Evolutionary conservation across 1,140 invertebrate species (phyloP).

Genomic region (Drosophila busckii): DNA sequence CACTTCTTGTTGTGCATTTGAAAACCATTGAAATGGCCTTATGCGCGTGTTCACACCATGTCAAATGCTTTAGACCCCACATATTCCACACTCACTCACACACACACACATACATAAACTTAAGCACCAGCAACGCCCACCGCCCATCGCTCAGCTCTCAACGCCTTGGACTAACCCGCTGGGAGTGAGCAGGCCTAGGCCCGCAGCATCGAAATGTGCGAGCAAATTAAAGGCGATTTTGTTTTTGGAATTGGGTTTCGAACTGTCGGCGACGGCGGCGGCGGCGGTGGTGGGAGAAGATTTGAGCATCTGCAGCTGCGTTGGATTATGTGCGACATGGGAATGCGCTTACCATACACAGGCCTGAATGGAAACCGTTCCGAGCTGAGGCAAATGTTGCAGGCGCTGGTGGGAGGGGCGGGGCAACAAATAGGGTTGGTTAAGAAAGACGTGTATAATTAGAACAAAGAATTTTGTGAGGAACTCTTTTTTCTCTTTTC

Average conservation of each 20-base stretch:
- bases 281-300: no score
- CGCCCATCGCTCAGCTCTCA: not conserved
- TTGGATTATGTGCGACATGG: constrained; percentile 41
- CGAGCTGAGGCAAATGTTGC: no score
- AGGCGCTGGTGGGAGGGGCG: no score
- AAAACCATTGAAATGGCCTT: constrained; percentile 54
- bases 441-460: no score
- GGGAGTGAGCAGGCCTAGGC: no score
- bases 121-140: not conserved
- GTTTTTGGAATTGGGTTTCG: constrained; percentile 34
- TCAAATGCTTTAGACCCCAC: constrained; percentile 55
- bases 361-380: constrained; percentile 9
- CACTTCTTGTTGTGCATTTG: constrained; percentile 34
- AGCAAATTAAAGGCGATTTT: constrained; percentile 56
- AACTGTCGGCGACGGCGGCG: no score
- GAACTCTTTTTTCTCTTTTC: no score
- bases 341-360: constrained; percentile 28
- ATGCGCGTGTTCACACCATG: constrained; percentile 72
- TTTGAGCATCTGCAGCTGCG: constrained; percentile 33
- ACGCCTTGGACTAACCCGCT: no score
- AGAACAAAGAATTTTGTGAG: no score
- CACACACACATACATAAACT: constrained; percentile 3
- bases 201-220: constrained; percentile 18
- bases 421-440: no score
- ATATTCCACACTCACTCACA: not conserved